Conservation (phyloP, 2,113 vertebrate genomes). For the Notothenia rossii region DNA sequence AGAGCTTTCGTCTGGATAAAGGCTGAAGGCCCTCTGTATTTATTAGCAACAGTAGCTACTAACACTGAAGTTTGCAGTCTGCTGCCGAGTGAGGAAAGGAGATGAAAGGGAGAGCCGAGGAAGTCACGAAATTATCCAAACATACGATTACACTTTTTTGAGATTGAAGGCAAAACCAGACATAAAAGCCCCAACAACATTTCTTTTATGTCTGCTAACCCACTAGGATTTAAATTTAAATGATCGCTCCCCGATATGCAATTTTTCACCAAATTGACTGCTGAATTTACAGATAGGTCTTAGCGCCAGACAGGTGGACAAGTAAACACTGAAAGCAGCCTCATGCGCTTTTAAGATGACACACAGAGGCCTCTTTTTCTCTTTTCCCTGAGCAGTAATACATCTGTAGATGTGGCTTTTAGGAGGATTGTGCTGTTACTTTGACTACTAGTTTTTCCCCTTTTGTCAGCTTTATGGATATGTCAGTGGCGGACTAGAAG, state of each 20-base stretch:
- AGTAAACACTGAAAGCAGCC: constrained; percentile 31
- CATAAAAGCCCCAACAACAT: constrained; percentile 25
- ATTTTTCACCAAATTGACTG: constrained; percentile 6
- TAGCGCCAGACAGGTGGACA: constrained; percentile 36
- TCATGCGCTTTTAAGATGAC: constrained; percentile 8
- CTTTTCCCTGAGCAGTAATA: constrained; percentile 57
- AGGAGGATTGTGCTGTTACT: constrained; percentile 64
- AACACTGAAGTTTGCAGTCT: constrained; percentile 66
- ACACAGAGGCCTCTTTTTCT: constrained; percentile 8
- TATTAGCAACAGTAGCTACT: constrained; percentile 82
- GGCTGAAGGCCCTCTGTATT: constrained; percentile 68
- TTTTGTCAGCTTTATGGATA: constrained; percentile 69
- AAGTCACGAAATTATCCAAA: constrained; percentile 58
- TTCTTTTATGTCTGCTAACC: constrained; percentile 25
- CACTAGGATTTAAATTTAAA: constrained; percentile 18
- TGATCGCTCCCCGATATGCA: neutral
- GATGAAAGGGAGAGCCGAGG: constrained; percentile 63
- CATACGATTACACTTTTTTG: constrained; percentile 37
- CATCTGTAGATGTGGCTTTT: constrained; percentile 68
- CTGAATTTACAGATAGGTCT: constrained; percentile 16
- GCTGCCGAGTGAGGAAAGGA: constrained; percentile 58
- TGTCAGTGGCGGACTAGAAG: constrained; percentile 17
- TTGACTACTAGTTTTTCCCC: constrained; percentile 54
- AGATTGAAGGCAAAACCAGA: constrained; percentile 73
- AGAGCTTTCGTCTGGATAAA: constrained; percentile 67